These are phyloP conservation scores for Drosophila miranda DNA, from an alignment of 1,140 invertebrate genomes.

Conservation along the genomic window DNA sequence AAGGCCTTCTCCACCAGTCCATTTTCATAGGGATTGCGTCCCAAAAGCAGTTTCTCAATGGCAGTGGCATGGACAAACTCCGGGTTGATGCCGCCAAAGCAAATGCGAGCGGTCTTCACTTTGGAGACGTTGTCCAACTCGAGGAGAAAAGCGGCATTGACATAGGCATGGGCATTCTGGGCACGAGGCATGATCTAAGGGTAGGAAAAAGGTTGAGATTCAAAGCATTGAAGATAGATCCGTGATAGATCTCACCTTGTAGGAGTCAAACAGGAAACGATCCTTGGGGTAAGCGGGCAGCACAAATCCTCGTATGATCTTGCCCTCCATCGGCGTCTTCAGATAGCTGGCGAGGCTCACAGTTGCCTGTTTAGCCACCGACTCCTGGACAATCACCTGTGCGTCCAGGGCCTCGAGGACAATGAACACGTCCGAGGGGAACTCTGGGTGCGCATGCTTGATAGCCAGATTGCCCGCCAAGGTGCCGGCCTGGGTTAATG, in stretches of 20 bases:
- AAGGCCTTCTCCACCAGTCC: conserved; percentile 84
- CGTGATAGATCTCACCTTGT: conserved; percentile 83
- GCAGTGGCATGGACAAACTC: conserved; percentile 88
- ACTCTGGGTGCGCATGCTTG: conserved; percentile 87
- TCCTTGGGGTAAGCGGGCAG: conserved; percentile 53
- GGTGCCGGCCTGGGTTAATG: conserved; percentile 84
- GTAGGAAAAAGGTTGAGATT: neutral
- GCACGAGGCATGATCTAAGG: conserved; percentile 89
- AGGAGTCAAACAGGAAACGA: conserved; percentile 67
- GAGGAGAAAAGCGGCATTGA: conserved; percentile 91
- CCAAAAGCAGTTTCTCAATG: conserved; percentile 86
- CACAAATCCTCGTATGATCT: conserved; percentile 59
- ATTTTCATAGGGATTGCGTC: conserved; percentile 84
- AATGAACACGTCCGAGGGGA: conserved; percentile 90
- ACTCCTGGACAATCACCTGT: conserved; percentile 64
- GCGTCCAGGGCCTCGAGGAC: conserved; percentile 88
- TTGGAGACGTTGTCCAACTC: conserved; percentile 83
- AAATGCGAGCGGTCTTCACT: conserved; percentile 75
- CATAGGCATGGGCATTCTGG: conserved; percentile 92
- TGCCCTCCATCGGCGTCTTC: conserved; percentile 43
- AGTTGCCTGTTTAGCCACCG: conserved; percentile 28
- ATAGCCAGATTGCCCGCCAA: conserved; percentile 91
- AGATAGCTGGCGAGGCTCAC: conserved; percentile 59
- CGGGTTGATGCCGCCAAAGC: conserved; percentile 88
- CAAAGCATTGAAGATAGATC: too few species aligned